Evolutionary conservation across 2,888 invertebrate genomes (phyloP), one percentile per base, ranked within the genome.

Genomic region (Troides helena): DNA sequence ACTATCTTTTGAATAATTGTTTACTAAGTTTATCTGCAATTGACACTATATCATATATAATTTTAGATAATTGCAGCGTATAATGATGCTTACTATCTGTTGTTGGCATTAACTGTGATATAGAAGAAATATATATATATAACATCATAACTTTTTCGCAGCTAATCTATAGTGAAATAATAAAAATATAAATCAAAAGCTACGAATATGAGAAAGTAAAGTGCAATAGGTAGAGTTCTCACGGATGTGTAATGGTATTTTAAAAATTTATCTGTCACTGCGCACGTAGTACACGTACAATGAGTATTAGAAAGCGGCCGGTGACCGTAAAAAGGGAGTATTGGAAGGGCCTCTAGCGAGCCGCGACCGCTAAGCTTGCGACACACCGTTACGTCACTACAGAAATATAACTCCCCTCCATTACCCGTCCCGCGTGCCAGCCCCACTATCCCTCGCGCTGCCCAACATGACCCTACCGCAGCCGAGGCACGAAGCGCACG

Each of bases 261-360:
- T 84, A 80, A 80, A 82, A 81, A 78, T 21, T 57, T 6, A 21
- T 81, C 81, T 80, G 85, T 84, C 83, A 81, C 80, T 82, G 79
- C 76, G 79, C 81, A 82, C 84, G 10, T 10, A 10, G 84, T 84
- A 90, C 91, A 90, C 85, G 84, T 84, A 90, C 92, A 90, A 91
- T 90, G 83, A 83, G 80, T 84, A 88, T 91, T 91, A 91, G 92
- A 92, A 92, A 92, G 92, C 89, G 82, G 77, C 83, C 81, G 80
- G 85, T 86, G 87, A 87, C 91, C 89, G 90, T 89, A 88, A 89
- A 90, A 89, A 91, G 89, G 90, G 88, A 88, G 82, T 82, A 85
- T 80, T 87, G 81, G 88, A 89, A 88, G 88, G 90, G 90, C 76
- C 74, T 68, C 73, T 74, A 72, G 73, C 73, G 73, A 75, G 62